These are phyloP conservation scores for Parazoanthus darwini DNA, from an alignment of 92 coral and sea anemone genomes.

Conservation along the genomic window DNA sequence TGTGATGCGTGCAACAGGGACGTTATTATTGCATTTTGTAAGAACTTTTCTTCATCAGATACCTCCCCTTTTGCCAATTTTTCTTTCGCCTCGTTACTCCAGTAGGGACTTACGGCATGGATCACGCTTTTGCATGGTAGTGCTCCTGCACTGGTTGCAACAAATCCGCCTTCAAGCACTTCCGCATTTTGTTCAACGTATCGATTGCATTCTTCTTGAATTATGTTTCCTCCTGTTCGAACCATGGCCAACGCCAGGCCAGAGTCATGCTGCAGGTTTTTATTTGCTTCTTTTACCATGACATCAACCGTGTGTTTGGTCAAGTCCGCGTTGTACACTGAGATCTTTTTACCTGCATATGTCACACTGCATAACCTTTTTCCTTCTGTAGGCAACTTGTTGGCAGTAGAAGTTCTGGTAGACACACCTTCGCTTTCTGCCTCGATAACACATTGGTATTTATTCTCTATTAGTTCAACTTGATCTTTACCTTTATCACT, in stretches of 20 bases:
- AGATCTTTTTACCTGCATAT: constrained; percentile 42
- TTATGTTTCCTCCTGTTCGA: constrained; percentile 55
- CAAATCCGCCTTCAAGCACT: constrained; percentile 57
- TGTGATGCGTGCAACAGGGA: constrained; percentile 54
- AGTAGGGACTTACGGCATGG: constrained; percentile 70
- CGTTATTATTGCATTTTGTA: constrained; percentile 44
- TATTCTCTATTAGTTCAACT: constrained; percentile 42
- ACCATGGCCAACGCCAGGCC: constrained; percentile 67
- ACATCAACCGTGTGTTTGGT: constrained; percentile 62
- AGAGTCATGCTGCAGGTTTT: constrained; percentile 51
- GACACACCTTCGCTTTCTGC: neutral
- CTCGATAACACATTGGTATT: constrained; percentile 52
- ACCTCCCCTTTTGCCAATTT: constrained; percentile 18
- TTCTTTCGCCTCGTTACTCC: constrained; percentile 43
- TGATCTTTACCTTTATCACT: constrained; percentile 40
- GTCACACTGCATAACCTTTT: constrained; percentile 10
- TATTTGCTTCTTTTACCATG: constrained; percentile 71
- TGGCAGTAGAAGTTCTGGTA: neutral
- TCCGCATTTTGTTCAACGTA: constrained; percentile 39
- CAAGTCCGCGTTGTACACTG: constrained; percentile 45
- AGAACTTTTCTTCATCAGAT: constrained; percentile 40
- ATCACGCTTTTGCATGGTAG: constrained; percentile 63
- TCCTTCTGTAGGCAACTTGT: neutral
- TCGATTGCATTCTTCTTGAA: constrained; percentile 62
- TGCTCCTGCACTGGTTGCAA: constrained; percentile 56